Conservation (phyloP, 2,888 invertebrate genomes). For the Tachina lurida region DNA sequence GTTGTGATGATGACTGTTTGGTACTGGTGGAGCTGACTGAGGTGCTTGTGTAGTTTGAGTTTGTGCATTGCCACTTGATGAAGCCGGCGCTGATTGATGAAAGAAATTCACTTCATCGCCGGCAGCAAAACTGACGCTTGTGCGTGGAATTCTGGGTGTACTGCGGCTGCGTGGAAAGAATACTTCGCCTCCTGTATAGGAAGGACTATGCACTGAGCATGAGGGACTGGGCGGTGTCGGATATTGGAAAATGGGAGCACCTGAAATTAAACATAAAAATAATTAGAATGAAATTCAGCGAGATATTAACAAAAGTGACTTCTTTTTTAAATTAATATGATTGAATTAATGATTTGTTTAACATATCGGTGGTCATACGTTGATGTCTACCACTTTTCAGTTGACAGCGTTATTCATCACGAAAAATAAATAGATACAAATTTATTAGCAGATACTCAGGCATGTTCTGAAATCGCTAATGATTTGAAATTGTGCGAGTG, state of each 20-base stretch:
- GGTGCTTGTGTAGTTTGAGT: constrained; percentile 75
- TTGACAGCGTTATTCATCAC: no score
- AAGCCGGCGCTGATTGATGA: constrained; percentile 74
- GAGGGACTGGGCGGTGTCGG: constrained; percentile 82
- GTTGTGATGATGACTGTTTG: constrained; percentile 76
- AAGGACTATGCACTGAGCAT: constrained; percentile 79
- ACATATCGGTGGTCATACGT: no score
- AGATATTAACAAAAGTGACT: no score
- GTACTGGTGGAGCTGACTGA: constrained; percentile 80
- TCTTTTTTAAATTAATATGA: no score
- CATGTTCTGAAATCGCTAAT: no score
- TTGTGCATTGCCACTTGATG: constrained; percentile 69
- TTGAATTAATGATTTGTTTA: no score
- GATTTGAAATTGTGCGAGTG: no score
- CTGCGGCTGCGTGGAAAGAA: constrained; percentile 81
- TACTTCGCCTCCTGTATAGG: constrained; percentile 79
- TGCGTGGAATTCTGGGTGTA: constrained; percentile 80
- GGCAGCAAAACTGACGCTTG: constrained; percentile 79
- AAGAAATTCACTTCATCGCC: constrained; percentile 80
- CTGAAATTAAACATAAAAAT: constrained; percentile 73
- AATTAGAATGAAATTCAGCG: no score
- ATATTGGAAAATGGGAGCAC: constrained; percentile 81
- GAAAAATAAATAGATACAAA: no score
- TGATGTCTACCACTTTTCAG: no score
- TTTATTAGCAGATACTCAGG: no score